Percentiles rank a stretch among this genome's conserved stretches.
Evolutionary conservation across 2,797 vertebrate genomes (phyloP).

Genomic region (Enteromius trimaculatus): DNA sequence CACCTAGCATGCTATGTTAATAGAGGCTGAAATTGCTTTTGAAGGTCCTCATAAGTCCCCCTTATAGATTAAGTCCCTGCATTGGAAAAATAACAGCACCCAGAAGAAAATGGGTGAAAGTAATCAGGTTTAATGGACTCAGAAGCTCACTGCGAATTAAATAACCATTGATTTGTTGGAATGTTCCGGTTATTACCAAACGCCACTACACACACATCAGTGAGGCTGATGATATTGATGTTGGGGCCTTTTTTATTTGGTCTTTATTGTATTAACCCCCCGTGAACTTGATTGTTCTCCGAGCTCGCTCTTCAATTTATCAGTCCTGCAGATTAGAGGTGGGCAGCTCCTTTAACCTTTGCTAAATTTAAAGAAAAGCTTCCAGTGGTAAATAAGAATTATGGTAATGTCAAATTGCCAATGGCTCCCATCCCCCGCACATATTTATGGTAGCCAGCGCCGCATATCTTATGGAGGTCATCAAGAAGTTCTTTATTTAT

Average conservation of each 20-base stretch:
- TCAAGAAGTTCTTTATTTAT: constrained; percentile 58
- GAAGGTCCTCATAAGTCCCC: constrained; percentile 93
- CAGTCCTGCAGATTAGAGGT: constrained; percentile 53
- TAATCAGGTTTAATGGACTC: constrained; percentile 93
- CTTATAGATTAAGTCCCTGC: constrained; percentile 91
- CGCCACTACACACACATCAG: constrained; percentile 86
- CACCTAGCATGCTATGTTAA: constrained; percentile 85
- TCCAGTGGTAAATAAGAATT: constrained; percentile 43
- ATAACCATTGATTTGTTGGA: constrained; percentile 93
- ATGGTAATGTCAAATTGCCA: constrained; percentile 43
- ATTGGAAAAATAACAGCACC: constrained; percentile 86
- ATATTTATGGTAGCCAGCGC: constrained; percentile 40
- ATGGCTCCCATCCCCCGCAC: constrained; percentile 26
- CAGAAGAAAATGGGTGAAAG: constrained; percentile 89
- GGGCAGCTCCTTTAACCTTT: constrained; percentile 52
- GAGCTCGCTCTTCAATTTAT: constrained; percentile 58
- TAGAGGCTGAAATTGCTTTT: constrained; percentile 90
- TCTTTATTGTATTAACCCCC: constrained; percentile 63
- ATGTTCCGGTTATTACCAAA: constrained; percentile 92
- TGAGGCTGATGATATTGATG: constrained; percentile 82
- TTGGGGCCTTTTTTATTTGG: constrained; percentile 65
- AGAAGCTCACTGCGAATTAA: constrained; percentile 92
- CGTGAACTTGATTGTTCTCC: constrained; percentile 60
- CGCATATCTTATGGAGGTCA: constrained; percentile 57
- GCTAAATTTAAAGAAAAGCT: constrained; percentile 37